These are phyloP conservation scores for Leucozona laternaria DNA, from an alignment of 2,888 invertebrate genomes.

Conservation along the genomic window DNA sequence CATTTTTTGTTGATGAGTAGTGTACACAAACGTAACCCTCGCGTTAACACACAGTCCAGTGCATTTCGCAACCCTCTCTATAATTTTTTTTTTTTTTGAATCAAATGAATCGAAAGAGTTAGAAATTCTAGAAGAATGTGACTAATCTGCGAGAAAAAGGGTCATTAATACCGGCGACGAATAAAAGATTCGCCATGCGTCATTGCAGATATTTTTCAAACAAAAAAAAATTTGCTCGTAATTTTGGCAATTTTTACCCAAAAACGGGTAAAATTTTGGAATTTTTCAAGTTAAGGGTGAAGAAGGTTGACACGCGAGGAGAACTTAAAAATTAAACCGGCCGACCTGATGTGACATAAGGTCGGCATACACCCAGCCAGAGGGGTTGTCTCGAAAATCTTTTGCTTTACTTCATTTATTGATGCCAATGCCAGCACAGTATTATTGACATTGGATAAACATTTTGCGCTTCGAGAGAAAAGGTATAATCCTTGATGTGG, in stretches of 20 bases:
- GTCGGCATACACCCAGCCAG: constrained; percentile 10
- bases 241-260: constrained; percentile 79
- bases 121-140: constrained; percentile 56
- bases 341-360: constrained; percentile 70
- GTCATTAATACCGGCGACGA: constrained; percentile 46
- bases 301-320: constrained; percentile 76
- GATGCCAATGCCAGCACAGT: constrained; percentile 10
- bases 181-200: constrained; percentile 73
- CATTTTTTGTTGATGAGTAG: constrained; percentile 44
- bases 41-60: constrained; percentile 79
- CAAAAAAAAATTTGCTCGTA: constrained; percentile 35
- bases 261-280: constrained; percentile 75
- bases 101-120: constrained; percentile 64
- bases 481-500: constrained; percentile 52
- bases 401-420: constrained; percentile 22
- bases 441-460: constrained; percentile 68
- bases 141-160: constrained; percentile 71
- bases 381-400: constrained; percentile 63
- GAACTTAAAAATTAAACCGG: constrained; percentile 74
- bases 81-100: not conserved
- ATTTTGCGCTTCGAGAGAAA: constrained; percentile 6
- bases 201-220: constrained; percentile 62
- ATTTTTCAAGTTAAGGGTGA: constrained; percentile 39
- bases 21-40: constrained; percentile 77
- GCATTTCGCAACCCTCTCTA: constrained; percentile 70